These are phyloP conservation scores for Dryococelus australis DNA, from an alignment of 2,888 invertebrate species.

Conservation along the genomic window DNA sequence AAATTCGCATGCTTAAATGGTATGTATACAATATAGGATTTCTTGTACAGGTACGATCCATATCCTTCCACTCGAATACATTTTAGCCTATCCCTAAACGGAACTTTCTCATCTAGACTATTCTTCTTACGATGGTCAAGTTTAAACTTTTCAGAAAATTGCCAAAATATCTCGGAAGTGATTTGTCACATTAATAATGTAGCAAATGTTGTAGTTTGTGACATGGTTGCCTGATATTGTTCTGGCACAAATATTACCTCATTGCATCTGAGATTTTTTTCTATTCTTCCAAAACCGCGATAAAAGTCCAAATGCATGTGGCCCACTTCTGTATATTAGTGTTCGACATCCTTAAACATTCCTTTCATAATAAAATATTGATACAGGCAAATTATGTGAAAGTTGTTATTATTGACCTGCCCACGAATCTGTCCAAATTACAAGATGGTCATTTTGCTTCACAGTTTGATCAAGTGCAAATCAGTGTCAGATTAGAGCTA, in stretches of 20 bases:
- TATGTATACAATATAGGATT: background rate
- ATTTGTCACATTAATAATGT: background rate
- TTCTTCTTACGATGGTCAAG: background rate
- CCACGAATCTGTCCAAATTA: constrained; percentile 41
- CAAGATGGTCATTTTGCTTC: constrained; percentile 48
- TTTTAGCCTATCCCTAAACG: background rate
- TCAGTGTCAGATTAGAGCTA: constrained; percentile 39
- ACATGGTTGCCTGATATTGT: background rate
- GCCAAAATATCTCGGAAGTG: background rate
- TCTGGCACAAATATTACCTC: background rate
- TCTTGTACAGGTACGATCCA: background rate
- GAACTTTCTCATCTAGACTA: background rate
- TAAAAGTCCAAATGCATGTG: constrained; percentile 54
- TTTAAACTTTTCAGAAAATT: background rate
- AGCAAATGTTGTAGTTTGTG: background rate
- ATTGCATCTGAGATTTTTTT: constrained; percentile 47
- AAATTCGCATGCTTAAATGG: background rate
- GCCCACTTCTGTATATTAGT: constrained; percentile 55
- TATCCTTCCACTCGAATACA: background rate
- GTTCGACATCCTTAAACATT: constrained; percentile 51
- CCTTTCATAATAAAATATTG: constrained; percentile 48
- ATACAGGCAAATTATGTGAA: constrained; percentile 38
- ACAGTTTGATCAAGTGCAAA: background rate
- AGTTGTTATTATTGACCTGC: constrained; percentile 44
- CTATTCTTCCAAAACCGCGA: constrained; percentile 53